Evolutionary conservation across 1,140 invertebrate species (phyloP).

Genomic region (Drosophila repleta): DNA sequence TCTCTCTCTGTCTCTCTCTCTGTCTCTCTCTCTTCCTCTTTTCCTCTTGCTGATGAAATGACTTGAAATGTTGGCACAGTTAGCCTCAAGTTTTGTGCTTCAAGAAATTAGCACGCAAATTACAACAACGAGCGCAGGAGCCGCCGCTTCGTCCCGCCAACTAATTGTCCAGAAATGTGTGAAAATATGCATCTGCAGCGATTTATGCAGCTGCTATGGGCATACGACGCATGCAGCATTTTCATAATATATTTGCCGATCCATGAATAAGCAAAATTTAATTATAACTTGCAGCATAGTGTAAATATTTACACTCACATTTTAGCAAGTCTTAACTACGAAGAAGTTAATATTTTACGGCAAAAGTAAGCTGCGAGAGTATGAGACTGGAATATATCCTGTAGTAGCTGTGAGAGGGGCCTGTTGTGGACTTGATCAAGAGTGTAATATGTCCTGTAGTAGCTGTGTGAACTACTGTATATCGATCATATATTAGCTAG

Average conservation of each 20-base stretch:
- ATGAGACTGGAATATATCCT: too few species aligned
- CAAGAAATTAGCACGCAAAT: slow-evolving; percentile 76
- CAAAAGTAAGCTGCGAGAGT: too few species aligned
- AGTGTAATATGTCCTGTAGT: too few species aligned
- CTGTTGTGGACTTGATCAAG: too few species aligned
- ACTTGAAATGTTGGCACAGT: slow-evolving; percentile 54
- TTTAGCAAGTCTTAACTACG: neutral
- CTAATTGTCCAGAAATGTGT: slow-evolving; percentile 42
- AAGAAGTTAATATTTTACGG: neutral
- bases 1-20: neutral
- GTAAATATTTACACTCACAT: neutral
- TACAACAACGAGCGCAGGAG: slow-evolving; percentile 34
- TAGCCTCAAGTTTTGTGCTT: slow-evolving; percentile 44
- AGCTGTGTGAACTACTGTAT: too few species aligned
- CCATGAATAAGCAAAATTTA: neutral
- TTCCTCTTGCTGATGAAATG: slow-evolving; percentile 45
- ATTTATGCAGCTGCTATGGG: slow-evolving; percentile 10
- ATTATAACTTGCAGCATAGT: neutral
- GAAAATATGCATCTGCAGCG: slow-evolving; percentile 27
- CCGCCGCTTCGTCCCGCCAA: neutral
- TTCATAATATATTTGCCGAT: neutral
- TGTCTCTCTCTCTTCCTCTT: neutral
- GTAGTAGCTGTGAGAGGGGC: too few species aligned
- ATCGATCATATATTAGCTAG: too few species aligned
- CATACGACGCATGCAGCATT: slow-evolving; percentile 5